A percentile compares a stretch with the other conserved stretches of the same genome.
These are phyloP conservation scores for Chlamydotis undulata DNA, from an alignment of 2,113 vertebrate genomes.

Conservation along the genomic window DNA sequence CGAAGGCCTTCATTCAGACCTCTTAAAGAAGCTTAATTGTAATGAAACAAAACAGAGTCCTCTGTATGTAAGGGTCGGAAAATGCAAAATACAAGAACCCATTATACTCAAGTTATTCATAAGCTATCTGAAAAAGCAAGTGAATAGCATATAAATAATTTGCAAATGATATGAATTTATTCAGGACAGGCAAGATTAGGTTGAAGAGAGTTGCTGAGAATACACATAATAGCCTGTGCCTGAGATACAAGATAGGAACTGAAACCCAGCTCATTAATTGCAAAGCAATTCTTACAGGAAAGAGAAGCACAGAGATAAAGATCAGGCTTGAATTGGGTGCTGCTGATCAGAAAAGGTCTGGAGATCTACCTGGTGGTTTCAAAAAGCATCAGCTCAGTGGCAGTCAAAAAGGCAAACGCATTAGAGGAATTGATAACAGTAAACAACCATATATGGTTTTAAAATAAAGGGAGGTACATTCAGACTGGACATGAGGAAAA, in stretches of 20 bases:
- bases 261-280: accelerated
- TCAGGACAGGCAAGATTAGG: not conserved
- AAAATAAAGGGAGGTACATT: too few species aligned
- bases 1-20: not conserved
- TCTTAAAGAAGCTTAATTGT: not conserved
- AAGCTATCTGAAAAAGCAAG: not conserved
- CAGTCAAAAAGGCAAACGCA: not conserved
- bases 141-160: not conserved
- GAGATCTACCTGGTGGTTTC: not conserved
- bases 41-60: not conserved
- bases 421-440: not conserved
- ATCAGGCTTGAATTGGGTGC: not conserved
- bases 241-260: not conserved
- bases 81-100: not conserved
- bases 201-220: not conserved
- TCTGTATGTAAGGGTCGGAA: accelerated
- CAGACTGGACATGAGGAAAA: too few species aligned
- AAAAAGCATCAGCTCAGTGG: not conserved
- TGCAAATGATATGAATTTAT: not conserved
- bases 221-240: not conserved
- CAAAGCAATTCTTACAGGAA: not conserved
- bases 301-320: not conserved
- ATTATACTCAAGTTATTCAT: not conserved
- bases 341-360: not conserved
- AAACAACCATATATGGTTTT: not conserved